A percentile compares a stretch with the other conserved stretches of the same genome.
Conservation (phyloP, 2,888 invertebrate species). For the Agrenia bidenticulata region DNA sequence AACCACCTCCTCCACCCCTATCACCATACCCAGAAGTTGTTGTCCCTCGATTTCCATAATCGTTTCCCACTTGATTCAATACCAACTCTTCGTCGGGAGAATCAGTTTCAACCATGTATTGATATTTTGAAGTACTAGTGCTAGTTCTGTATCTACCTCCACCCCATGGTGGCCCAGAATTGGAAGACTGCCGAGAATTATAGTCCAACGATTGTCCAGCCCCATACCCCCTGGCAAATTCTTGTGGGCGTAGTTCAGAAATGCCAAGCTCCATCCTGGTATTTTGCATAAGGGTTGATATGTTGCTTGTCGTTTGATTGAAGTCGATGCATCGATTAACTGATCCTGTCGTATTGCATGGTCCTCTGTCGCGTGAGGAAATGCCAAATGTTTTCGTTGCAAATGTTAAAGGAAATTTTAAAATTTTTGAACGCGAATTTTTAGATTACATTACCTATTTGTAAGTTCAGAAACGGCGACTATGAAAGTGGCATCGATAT, state of each 20-base stretch:
- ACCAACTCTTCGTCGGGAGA: not conserved
- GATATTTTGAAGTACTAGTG: not conserved
- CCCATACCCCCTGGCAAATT: no score
- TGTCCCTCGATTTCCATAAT: constrained; percentile 7
- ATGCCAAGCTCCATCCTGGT: not conserved
- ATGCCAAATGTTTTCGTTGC: no score
- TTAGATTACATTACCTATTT: no score
- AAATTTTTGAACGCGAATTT: no score
- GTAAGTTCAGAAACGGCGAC: not conserved
- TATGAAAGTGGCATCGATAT: constrained; percentile 19
- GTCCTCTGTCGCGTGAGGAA: no score
- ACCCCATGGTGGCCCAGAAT: no score
- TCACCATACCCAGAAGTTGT: not conserved
- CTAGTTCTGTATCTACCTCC: no score
- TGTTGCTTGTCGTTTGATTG: not conserved
- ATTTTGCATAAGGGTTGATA: not conserved
- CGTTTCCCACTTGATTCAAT: not conserved
- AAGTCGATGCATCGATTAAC: not conserved
- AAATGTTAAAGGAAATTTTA: no score
- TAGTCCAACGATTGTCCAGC: no score
- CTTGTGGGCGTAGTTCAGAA: not conserved
- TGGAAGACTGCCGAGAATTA: no score
- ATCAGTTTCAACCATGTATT: not conserved
- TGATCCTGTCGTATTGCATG: not conserved
- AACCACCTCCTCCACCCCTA: no score